Conservation (phyloP, 2,888 invertebrate species). For the Melanargia galathea region DNA sequence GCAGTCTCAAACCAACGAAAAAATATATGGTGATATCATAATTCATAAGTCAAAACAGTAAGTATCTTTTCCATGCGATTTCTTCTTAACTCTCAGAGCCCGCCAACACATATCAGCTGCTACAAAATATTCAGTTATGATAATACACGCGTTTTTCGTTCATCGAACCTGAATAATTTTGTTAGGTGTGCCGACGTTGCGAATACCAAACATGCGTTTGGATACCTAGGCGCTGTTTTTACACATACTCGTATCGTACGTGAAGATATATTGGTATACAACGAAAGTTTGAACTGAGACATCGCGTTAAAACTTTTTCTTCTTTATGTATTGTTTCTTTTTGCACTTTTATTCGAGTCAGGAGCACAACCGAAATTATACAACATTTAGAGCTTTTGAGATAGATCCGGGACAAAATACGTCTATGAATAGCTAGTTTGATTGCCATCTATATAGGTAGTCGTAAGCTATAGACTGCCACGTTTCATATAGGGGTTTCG, state of each 20-base stretch:
- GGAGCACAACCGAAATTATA: too few relatives aligned
- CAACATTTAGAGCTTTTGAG: too few relatives aligned
- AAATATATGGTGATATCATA: background rate
- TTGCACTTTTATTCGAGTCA: background rate
- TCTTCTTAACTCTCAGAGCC: background rate
- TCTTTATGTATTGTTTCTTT: background rate
- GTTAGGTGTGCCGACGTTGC: slow-evolving; percentile 20
- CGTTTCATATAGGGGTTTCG: too few relatives aligned
- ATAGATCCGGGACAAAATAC: too few relatives aligned
- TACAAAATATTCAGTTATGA: slow-evolving; percentile 33
- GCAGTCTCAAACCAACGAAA: background rate
- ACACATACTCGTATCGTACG: background rate
- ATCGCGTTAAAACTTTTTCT: too few relatives aligned
- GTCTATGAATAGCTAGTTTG: too few relatives aligned
- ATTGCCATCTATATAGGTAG: too few relatives aligned
- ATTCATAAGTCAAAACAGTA: background rate
- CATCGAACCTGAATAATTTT: slow-evolving; percentile 30
- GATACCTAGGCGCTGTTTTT: slow-evolving; percentile 4
- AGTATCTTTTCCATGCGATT: background rate
- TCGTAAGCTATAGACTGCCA: too few relatives aligned
- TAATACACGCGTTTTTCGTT: slow-evolving; percentile 25
- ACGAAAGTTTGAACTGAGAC: background rate
- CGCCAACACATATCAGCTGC: slow-evolving; percentile 20
- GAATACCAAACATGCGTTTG: slow-evolving; percentile 13
- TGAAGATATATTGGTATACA: background rate